Conservation (phyloP, 1,140 invertebrate genomes). For the Bombyx mori region ASM3026992v2 NC_085113.1:4929001-4929500, state of each 20-base stretch:
- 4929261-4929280: slow-evolving; percentile 20
- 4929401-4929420: slow-evolving; percentile 13
- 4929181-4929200: slow-evolving; percentile 35
- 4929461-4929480: slow-evolving; percentile 37
- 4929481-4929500: slow-evolving; percentile 38
- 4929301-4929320: slow-evolving; percentile 2
- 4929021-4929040: slow-evolving; percentile 47
- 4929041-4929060: slow-evolving; percentile 58
- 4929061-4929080: slow-evolving; percentile 52
- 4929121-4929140: slow-evolving; percentile 47
- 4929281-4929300: slow-evolving; percentile 27
- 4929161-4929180: slow-evolving; percentile 36
- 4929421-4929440: slow-evolving; percentile 63
- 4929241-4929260: slow-evolving; percentile 23
- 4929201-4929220: slow-evolving; percentile 16
- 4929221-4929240: slow-evolving; percentile 4
- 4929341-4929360: slow-evolving; percentile 32
- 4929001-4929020: slow-evolving; percentile 58
- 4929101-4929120: slow-evolving; percentile 51
- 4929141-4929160: slow-evolving; percentile 28
- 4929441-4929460: slow-evolving; percentile 46
- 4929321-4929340: slow-evolving; percentile 6
- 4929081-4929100: slow-evolving; percentile 21
- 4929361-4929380: slow-evolving; percentile 41
- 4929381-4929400: slow-evolving; percentile 50